These are phyloP conservation scores for Montipora capricornis DNA, from an alignment of 64 coral and sea anemone species.

Conservation along the genomic window DNA sequence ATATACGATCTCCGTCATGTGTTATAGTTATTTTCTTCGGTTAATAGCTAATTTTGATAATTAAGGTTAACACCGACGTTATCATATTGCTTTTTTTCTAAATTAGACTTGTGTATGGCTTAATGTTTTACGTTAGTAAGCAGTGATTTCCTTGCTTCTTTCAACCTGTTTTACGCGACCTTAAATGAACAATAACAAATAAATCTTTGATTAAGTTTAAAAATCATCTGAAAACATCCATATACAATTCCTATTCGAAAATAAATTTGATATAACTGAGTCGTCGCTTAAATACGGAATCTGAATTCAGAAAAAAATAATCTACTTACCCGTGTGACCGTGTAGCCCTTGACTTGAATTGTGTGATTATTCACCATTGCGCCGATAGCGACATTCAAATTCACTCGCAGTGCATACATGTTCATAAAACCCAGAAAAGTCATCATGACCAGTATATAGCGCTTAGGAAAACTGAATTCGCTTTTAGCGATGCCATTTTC, in stretches of 20 bases:
- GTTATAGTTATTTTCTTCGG: neutral
- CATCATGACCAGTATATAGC: slow-evolving; percentile 87
- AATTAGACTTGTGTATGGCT: neutral
- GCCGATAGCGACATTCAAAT: slow-evolving; percentile 90
- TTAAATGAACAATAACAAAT: slow-evolving; percentile 14
- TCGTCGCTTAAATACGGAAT: neutral
- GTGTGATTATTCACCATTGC: slow-evolving; percentile 94
- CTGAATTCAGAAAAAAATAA: neutral
- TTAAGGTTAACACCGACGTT: too few relatives aligned
- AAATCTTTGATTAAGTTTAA: slow-evolving; percentile 23
- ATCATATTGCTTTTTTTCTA: too few relatives aligned
- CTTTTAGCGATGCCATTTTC: neutral
- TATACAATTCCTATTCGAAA: neutral
- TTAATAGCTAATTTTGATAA: neutral
- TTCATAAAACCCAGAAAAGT: slow-evolving; percentile 91
- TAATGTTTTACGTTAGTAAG: neutral
- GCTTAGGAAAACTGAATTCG: slow-evolving; percentile 76
- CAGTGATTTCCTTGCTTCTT: neutral
- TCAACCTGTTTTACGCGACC: slow-evolving; percentile 7
- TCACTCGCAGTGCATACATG: slow-evolving; percentile 90
- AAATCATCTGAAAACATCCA: neutral
- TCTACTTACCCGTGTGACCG: slow-evolving; percentile 59
- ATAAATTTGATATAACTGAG: neutral
- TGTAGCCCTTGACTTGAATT: slow-evolving; percentile 62
- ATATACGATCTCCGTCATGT: too few relatives aligned